phyloP scores from a whole-genome alignment of 2,888 invertebrate genomes.

The Epirrhoe alternata region DNA sequence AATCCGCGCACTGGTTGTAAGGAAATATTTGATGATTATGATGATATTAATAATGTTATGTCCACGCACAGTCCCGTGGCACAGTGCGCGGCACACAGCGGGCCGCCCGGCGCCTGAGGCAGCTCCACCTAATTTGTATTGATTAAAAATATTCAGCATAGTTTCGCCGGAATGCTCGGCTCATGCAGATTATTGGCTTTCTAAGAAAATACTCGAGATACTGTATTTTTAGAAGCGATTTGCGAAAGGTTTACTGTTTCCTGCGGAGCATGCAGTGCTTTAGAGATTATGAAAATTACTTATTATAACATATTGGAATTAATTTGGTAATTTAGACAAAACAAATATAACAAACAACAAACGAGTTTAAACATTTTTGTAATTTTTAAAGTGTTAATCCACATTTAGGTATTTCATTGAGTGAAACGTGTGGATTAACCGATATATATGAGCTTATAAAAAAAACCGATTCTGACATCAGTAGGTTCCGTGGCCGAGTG shows the following conservation, averaged over 20 bases:
- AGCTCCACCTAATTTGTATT: constrained; percentile 83
- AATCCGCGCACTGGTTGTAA: no score
- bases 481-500: no score
- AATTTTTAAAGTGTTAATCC: no score
- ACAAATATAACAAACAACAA: no score
- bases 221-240: constrained; percentile 45
- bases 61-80: constrained; percentile 26
- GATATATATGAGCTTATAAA: no score
- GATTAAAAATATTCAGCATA: constrained; percentile 86
- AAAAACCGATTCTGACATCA: no score
- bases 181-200: constrained; percentile 69
- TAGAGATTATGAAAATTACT: neutral
- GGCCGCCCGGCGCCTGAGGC: constrained; percentile 72
- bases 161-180: constrained; percentile 70
- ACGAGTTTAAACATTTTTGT: no score
- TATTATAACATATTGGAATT: neutral
- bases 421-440: no score
- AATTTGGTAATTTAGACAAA: neutral
- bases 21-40: no score
- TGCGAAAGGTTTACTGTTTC: constrained; percentile 24
- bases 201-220: constrained; percentile 50
- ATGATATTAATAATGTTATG: no score
- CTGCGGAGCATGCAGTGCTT: constrained; percentile 8
- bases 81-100: constrained; percentile 58
- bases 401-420: no score